A percentile compares a stretch with the other conserved stretches of the same genome.
Conservation (phyloP, 2,888 invertebrate genomes). For the Spilosoma lubricipeda region DNA sequence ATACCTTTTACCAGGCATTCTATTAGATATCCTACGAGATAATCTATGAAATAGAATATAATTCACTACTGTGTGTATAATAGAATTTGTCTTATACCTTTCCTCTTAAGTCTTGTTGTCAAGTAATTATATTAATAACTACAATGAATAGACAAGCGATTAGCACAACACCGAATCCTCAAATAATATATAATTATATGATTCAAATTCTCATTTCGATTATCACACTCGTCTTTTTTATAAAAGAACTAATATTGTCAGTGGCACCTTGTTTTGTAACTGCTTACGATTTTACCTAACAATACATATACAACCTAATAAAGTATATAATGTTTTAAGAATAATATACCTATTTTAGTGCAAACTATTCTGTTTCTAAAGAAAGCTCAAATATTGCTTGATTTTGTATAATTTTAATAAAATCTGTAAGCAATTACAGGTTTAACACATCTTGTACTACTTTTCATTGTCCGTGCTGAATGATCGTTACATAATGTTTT, state of each 20-base stretch:
- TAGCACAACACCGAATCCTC: conserved; percentile 50
- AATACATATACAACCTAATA: conserved; percentile 42
- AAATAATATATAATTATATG: conserved; percentile 48
- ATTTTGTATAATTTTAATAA: conserved; percentile 18
- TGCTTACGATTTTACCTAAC: conserved; percentile 52
- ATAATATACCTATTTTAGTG: conserved; percentile 15
- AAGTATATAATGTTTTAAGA: conserved; percentile 2
- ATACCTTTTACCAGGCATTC: conserved; percentile 37
- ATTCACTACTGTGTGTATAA: conserved; percentile 48
- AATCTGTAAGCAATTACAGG: conserved; percentile 49
- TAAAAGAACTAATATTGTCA: conserved; percentile 80
- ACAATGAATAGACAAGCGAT: conserved; percentile 51
- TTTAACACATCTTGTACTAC: conserved; percentile 22
- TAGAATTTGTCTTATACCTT: conserved; percentile 51
- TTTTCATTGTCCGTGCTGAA: not conserved
- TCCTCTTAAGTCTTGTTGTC: conserved; percentile 51
- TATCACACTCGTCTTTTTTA: conserved; percentile 53
- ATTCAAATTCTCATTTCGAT: conserved; percentile 49
- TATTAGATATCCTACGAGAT: conserved; percentile 46
- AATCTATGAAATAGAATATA: conserved; percentile 48
- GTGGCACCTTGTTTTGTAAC: conserved; percentile 72
- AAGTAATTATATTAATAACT: conserved; percentile 48
- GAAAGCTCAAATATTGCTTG: conserved; percentile 15
- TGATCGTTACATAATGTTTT: not conserved
- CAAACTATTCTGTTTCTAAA: conserved; percentile 28